Evolutionary conservation across 2,797 vertebrate species (phyloP), one percentile per base, ranked within the genome.

Genomic region (Acipenser oxyrinchus): DNA sequence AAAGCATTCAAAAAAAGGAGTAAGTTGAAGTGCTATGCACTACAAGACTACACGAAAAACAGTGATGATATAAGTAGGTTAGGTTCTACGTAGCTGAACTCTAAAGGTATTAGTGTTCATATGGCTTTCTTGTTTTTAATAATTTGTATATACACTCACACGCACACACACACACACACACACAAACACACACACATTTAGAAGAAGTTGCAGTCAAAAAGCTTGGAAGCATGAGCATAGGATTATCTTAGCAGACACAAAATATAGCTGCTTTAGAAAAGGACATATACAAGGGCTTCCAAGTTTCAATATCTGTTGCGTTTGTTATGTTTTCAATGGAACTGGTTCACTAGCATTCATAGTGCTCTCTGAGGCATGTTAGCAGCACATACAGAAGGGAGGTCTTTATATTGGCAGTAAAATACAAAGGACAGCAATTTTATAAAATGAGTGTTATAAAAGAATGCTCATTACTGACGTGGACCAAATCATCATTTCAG

Each of bases 121-220:
- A 91, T 91, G 89, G 89, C 89, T 91, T 91, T 86, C 81, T 87
- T 84, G 79, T 80, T 81, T 77, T 82, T 87, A 74, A 80, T 83
- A 84, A 83, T 85, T 79, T 76, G 74, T 78, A 79, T 79, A 85
- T 82, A 88, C 72, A 9, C 76, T 85, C 72, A 9, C 76, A 87
- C 74, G 83, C 73, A n/a, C 82, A 65, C 77, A 81, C 82, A 82
- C 81, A 84, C 72, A 57, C 62, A 53, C 63, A 48, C 13, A 11
- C 51, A 57, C 65, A 66, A 66, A 59, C 70, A 65, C 59, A 62
- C 66, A 71, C 53, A 67, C 66, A 52, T 48, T 52, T 51, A 66
- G 12, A 65, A 67, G 66, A 76, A 68, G 70, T 64, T 70, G 67
- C 73, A 72, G 72, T 73, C 64, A 73, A 78, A 55, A 74, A 73